phyloP scores from a whole-genome alignment of 2,888 invertebrate genomes.

The Ennomos fuscantarius region DNA sequence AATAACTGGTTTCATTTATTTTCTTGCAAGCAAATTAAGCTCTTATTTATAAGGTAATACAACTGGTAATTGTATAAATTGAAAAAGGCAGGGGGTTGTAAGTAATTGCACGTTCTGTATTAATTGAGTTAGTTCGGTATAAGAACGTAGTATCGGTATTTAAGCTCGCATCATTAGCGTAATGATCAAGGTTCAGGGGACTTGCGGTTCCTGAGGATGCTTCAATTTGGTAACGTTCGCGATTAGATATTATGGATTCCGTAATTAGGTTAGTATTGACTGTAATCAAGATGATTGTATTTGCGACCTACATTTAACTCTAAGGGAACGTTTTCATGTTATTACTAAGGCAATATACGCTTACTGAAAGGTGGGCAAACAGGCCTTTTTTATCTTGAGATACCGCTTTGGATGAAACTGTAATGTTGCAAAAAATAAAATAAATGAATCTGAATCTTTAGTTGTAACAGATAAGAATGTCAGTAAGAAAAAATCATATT shows the following conservation, averaged over 20 bases:
- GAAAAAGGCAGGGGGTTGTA: slow-evolving; percentile 29
- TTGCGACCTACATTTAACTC: too few relatives aligned
- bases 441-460: too few relatives aligned
- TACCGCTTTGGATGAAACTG: too few relatives aligned
- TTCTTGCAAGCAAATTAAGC: slow-evolving; percentile 29
- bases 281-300: slow-evolving; percentile 5
- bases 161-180: slow-evolving; percentile 66
- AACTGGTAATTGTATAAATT: slow-evolving; percentile 10
- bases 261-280: slow-evolving; percentile 5
- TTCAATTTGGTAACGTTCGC: slow-evolving; percentile 35
- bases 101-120: slow-evolving; percentile 52
- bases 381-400: too few relatives aligned
- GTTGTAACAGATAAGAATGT: too few relatives aligned
- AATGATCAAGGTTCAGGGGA: slow-evolving; percentile 58
- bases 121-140: slow-evolving; percentile 69
- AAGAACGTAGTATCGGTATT: slow-evolving; percentile 65
- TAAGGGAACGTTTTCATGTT: neutral
- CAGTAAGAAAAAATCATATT: too few relatives aligned
- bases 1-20: slow-evolving; percentile 44
- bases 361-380: too few relatives aligned
- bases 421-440: too few relatives aligned
- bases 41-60: slow-evolving; percentile 17
- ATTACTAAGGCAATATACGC: too few relatives aligned
- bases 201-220: slow-evolving; percentile 43
- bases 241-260: slow-evolving; percentile 35